Evolutionary conservation across 1,140 invertebrate genomes (phyloP).

Genomic region (Heliconius hewitsoni): DNA sequence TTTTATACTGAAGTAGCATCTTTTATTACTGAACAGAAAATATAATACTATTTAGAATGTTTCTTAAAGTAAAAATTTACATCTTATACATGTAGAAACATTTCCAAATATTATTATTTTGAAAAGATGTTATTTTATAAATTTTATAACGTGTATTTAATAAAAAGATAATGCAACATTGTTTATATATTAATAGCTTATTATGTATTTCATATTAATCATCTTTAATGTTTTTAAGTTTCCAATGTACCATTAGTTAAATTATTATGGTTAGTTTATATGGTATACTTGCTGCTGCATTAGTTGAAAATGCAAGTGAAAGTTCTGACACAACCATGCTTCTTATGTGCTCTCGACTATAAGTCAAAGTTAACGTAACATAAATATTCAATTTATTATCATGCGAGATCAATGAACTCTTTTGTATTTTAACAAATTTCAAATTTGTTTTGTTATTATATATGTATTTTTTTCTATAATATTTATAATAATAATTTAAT

Average conservation of each 20-base stretch:
- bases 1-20: not conserved
- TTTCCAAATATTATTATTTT: not conserved
- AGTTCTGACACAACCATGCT: conserved; percentile 31
- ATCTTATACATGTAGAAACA: not conserved
- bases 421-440: not conserved
- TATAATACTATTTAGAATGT: too few species aligned
- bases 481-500: too few species aligned
- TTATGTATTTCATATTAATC: not conserved
- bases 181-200: not conserved
- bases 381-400: conserved; percentile 10
- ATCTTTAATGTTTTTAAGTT: not conserved
- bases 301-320: conserved; percentile 40
- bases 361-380: conserved; percentile 30
- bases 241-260: not conserved
- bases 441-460: not conserved
- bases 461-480: too few species aligned
- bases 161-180: not conserved
- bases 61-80: not conserved
- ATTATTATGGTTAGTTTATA: not conserved
- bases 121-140: not conserved
- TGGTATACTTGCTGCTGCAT: not conserved
- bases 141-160: not conserved
- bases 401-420: not conserved
- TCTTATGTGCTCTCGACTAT: conserved; percentile 34
- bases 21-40: too few species aligned